phyloP scores from a whole-genome alignment of 2,113 vertebrate genomes.

The Mormyrus iriodes region DNA sequence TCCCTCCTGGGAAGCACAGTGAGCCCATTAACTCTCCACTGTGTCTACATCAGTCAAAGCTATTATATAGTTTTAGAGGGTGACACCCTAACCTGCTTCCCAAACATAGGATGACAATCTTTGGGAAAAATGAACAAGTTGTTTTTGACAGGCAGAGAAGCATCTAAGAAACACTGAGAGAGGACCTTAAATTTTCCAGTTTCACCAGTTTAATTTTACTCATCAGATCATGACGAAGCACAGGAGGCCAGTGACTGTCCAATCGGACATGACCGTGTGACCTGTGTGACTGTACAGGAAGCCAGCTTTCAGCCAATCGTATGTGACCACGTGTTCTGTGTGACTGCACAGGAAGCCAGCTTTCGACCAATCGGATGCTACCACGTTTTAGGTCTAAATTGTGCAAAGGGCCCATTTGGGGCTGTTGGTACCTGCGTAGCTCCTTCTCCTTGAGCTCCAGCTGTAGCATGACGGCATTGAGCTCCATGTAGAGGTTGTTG shows the following conservation, averaged over 20 bases:
- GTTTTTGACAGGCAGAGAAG: background rate
- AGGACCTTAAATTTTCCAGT: background rate
- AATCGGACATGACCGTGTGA: background rate
- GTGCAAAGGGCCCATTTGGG: no score
- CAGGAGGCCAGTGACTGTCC: no score
- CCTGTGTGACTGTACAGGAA: background rate
- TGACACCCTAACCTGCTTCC: background rate
- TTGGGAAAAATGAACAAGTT: background rate
- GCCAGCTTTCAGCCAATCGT: background rate
- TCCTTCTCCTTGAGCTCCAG: slow-evolving; percentile 94
- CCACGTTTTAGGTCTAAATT: no score
- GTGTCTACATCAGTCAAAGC: background rate
- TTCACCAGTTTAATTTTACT: background rate
- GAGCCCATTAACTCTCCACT: background rate
- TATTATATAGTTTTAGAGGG: background rate
- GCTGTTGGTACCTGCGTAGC: slow-evolving; percentile 73
- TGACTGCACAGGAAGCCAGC: background rate
- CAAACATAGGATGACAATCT: background rate
- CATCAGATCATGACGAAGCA: background rate
- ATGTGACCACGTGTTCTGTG: background rate
- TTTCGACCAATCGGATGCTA: background rate
- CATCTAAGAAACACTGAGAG: background rate
- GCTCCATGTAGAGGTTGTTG: slow-evolving; percentile 97
- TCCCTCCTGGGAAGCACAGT: slow-evolving; percentile 68
- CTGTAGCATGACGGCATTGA: slow-evolving; percentile 92